Conservation (phyloP, 1,140 invertebrate species). For the Drosophila sproati region DNA sequence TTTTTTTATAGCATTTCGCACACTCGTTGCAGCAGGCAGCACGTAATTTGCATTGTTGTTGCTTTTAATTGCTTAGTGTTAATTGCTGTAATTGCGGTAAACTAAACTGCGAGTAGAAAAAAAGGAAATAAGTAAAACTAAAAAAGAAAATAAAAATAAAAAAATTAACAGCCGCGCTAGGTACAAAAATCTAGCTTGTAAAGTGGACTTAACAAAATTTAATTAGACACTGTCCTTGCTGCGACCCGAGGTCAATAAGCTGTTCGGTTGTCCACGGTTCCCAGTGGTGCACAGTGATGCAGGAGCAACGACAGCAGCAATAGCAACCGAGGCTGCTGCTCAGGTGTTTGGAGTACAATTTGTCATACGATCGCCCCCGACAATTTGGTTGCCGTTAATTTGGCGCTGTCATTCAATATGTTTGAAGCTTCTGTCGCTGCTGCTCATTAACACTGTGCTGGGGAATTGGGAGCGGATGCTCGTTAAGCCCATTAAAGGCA, state of each 20-base stretch:
- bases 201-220: conserved; percentile 59
- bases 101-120: conserved; percentile 62
- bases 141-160: conserved; percentile 5
- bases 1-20: conserved; percentile 22
- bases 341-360: conserved; percentile 54
- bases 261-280: conserved; percentile 5
- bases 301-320: background rate
- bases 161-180: conserved; percentile 15
- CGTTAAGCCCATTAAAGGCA: conserved; percentile 73
- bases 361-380: conserved; percentile 63
- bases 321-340: conserved; percentile 3
- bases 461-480: conserved; percentile 60
- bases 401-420: conserved; percentile 75
- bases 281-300: conserved; percentile 7
- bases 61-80: conserved; percentile 81
- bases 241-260: conserved; percentile 60
- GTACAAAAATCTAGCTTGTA: conserved; percentile 44
- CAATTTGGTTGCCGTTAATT: conserved; percentile 53
- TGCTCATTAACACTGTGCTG: conserved; percentile 36
- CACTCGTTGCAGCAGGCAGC: conserved; percentile 65
- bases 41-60: conserved; percentile 82
- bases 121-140: conserved; percentile 23
- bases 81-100: conserved; percentile 79
- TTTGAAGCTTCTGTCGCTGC: conserved; percentile 38
- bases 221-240: conserved; percentile 70